Evolutionary conservation across 1,140 invertebrate genomes (phyloP).

Genomic region (Lasioglossum baleicum): DNA sequence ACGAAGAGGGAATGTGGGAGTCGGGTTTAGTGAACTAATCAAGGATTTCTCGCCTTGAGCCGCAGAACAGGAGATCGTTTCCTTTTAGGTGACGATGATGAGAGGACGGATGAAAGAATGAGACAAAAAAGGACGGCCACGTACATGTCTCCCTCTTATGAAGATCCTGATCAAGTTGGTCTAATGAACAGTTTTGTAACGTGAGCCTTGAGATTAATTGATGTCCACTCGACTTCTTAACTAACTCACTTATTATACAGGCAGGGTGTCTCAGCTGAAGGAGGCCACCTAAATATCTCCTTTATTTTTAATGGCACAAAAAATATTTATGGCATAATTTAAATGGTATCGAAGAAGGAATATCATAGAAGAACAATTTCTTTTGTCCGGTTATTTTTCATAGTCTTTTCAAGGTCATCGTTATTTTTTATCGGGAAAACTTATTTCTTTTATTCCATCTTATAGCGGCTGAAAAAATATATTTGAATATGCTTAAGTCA

Average conservation of each 20-base stretch:
- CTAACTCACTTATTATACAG: background rate
- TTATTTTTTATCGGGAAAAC: no score
- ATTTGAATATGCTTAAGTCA: no score
- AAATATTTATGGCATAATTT: no score
- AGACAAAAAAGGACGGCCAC: constrained; percentile 56
- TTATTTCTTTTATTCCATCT: no score
- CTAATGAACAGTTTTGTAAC: constrained; percentile 70
- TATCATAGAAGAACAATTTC: no score
- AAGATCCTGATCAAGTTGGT: constrained; percentile 57
- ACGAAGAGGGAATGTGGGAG: background rate
- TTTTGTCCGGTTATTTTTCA: no score
- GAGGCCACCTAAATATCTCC: no score
- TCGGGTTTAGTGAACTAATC: constrained; percentile 58
- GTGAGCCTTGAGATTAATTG: constrained; percentile 55
- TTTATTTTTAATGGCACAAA: no score
- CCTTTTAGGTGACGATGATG: constrained; percentile 65
- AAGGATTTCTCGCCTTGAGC: constrained; percentile 67
- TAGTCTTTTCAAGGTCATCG: no score
- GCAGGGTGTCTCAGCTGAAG: no score
- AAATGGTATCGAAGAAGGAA: no score
- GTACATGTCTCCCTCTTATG: constrained; percentile 55
- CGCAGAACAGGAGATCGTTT: constrained; percentile 56
- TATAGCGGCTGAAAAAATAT: no score
- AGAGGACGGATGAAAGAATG: constrained; percentile 60
- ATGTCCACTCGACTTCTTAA: constrained; percentile 13